phyloP scores from a whole-genome alignment of 1,140 invertebrate species.

The Tenebrio molitor region DNA sequence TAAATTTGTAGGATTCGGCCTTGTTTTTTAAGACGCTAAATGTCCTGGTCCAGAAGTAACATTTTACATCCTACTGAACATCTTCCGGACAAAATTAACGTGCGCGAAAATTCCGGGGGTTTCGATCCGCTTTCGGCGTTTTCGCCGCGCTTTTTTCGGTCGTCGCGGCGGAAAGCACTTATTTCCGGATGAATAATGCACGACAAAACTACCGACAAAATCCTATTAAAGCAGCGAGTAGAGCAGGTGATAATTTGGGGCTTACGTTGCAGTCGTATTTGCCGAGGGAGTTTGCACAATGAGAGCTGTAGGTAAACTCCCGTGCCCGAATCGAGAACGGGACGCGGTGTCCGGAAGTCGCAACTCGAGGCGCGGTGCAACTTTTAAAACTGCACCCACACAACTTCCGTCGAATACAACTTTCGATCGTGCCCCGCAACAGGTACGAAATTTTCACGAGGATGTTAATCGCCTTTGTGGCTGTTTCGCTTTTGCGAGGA shows the following conservation, averaged over 20 bases:
- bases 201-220: no score
- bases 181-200: not conserved
- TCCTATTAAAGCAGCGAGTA: no score
- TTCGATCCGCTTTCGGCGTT: no score
- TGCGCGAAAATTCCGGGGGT: no score
- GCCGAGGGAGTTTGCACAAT: not conserved
- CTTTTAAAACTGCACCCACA: conserved; percentile 6
- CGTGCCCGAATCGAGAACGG: not conserved
- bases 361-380: not conserved
- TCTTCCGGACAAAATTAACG: no score
- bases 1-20: conserved; percentile 29
- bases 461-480: no score
- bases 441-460: conserved; percentile 12
- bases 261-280: not conserved
- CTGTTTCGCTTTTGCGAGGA: no score
- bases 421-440: conserved; percentile 13
- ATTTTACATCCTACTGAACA: conserved; percentile 4
- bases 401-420: conserved; percentile 3
- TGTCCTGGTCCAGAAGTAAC: conserved; percentile 32
- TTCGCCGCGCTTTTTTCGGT: no score
- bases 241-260: conserved; percentile 4
- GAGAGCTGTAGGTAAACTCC: not conserved
- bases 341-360: not conserved
- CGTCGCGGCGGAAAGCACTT: not conserved
- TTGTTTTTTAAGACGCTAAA: conserved; percentile 33